Conservation (phyloP, 92 coral and sea anemone genomes). For the Meandrina meandrites region DNA sequence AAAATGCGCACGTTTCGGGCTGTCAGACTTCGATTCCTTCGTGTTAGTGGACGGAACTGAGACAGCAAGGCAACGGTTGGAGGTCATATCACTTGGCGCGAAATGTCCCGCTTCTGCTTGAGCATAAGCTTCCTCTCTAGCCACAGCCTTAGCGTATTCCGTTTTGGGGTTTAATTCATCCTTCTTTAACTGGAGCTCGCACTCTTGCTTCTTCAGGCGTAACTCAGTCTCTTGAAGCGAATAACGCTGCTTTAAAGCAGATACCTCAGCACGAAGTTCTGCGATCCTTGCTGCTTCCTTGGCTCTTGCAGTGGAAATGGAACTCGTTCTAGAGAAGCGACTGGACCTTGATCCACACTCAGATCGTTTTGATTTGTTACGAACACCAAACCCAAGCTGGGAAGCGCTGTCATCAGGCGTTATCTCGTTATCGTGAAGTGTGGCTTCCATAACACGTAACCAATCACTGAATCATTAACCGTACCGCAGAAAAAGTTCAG, state of each 20-base stretch:
- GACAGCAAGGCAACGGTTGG: neutral
- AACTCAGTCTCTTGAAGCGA: constrained; percentile 11
- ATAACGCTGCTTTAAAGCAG: neutral
- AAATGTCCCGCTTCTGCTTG: neutral
- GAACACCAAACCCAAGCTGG: no score
- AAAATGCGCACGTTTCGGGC: neutral
- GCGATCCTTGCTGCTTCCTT: no score
- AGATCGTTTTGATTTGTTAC: no score
- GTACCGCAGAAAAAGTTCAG: no score
- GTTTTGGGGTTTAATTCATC: constrained; percentile 4
- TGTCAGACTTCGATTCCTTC: neutral
- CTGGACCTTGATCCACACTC: no score
- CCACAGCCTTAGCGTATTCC: constrained; percentile 14
- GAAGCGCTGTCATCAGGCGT: no score
- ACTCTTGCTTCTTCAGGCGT: neutral
- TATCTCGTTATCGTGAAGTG: no score
- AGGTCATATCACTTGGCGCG: neutral
- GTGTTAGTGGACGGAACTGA: neutral
- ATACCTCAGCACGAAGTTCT: no score
- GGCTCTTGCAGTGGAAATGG: no score
- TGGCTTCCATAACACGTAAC: no score
- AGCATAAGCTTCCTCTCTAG: constrained; percentile 15
- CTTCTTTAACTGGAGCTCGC: constrained; percentile 12
- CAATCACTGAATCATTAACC: no score
- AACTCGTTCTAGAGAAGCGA: no score